Evolutionary conservation across 2,888 invertebrate species (phyloP), one percentile per base, ranked within the genome.

Genomic region (Corbicula japonica): DNA sequence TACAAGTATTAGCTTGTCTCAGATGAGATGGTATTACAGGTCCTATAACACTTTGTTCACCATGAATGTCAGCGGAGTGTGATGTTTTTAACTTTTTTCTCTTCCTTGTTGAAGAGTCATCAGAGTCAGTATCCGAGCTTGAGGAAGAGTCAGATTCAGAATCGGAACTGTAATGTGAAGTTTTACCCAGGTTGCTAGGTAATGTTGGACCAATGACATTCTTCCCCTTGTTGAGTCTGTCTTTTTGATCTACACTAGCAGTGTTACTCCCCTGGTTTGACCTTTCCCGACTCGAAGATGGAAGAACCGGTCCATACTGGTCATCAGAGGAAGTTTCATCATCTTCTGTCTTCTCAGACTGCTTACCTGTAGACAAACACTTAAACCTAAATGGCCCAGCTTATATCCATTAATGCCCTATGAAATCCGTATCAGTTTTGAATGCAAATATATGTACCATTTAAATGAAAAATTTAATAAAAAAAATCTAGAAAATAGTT

Each of bases 301-400:
- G 88, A 18, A 88, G 68, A 26, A 80, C 80, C 56, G 88, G 89
- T 28, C 88, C 88, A 86, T 87, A 89, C 18, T 72, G 44, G 28
- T 87, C 84, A 38, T 84, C 84, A 32, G 72, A 63, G 10, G 58
- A 58, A n/a, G 46, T 50, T 6, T 41, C 58, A 2, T 38, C 35
- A 1, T 41, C 66, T 38, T 54, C 38, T 21, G 23, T 34, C n/a
- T 23, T 35, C 34, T 2, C 4, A 8, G 35, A 1, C 30, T n/a
- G n/a, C n/a, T 58, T 28, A 66, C 66, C 66, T 66, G 23, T n/a
- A 52, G 28, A 28, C 32, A 12, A 60, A 61, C 41, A 18, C 21
- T n/a, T n/a, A n/a, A n/a, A n/a, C n/a, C n/a, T n/a, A n/a, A n/a
- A n/a, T n/a, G n/a, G n/a, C n/a, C n/a, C n/a, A n/a, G n/a, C n/a